phyloP scores from a whole-genome alignment of 2,797 vertebrate genomes.

The Sebastes goodei region DNA sequence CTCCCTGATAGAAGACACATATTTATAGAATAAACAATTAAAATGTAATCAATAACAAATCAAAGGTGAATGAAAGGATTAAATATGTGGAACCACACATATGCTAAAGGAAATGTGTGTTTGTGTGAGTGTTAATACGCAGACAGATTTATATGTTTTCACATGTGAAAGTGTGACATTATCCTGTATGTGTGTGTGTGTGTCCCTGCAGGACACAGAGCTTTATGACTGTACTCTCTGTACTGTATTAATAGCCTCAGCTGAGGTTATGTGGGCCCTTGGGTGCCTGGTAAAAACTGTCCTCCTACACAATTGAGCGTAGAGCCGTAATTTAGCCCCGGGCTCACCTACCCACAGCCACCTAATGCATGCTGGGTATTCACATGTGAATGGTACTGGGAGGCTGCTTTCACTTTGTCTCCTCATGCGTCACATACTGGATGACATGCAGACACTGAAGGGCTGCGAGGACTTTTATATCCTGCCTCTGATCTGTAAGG shows the following conservation, averaged over 20 bases:
- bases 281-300: constrained; percentile 78
- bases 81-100: too few species aligned
- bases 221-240: constrained; percentile 27
- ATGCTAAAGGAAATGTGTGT: background rate
- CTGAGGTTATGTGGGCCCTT: constrained; percentile 79
- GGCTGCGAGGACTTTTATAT: background rate
- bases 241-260: constrained; percentile 79
- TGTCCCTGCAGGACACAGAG: constrained; percentile 40
- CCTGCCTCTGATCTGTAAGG: background rate
- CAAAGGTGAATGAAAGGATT: background rate
- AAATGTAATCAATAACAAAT: background rate
- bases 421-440: constrained; percentile 34
- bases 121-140: background rate
- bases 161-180: background rate
- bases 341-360: constrained; percentile 83
- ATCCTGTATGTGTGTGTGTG: constrained; percentile 7
- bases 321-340: constrained; percentile 75
- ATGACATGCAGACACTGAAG: constrained; percentile 26
- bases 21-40: constrained; percentile 2
- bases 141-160: background rate
- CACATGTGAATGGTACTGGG: constrained; percentile 68
- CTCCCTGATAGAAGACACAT: background rate
- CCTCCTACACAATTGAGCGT: constrained; percentile 80
- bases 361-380: constrained; percentile 85
- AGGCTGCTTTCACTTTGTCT: constrained; percentile 42